phyloP scores from a whole-genome alignment of 2,113 vertebrate genomes.

The Peucedramus taeniatus region DNA sequence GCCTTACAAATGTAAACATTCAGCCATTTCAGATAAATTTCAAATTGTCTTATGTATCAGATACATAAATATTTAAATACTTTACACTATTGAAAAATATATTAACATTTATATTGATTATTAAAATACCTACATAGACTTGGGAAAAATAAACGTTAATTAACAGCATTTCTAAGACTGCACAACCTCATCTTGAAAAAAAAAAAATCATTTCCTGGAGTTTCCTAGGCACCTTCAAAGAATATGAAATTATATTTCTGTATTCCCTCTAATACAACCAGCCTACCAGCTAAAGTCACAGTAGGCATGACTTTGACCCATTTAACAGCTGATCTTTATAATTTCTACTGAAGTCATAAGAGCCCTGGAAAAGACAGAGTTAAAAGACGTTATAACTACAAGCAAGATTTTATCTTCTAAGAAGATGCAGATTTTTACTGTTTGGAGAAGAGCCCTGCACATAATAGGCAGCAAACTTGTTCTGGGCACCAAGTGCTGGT shows the following conservation, averaged over 20 bases:
- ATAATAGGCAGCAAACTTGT: not conserved
- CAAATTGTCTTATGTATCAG: not conserved
- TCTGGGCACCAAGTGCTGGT: not conserved
- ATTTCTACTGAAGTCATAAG: not conserved
- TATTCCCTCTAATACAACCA: not conserved
- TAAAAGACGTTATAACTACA: not conserved
- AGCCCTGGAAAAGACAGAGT: not conserved
- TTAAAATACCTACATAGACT: not conserved
- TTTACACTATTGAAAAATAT: not conserved
- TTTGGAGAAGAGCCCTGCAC: not conserved
- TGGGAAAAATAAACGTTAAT: not conserved
- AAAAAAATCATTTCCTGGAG: not conserved
- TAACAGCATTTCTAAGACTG: not conserved
- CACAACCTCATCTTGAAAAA: not conserved
- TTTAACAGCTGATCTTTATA: not conserved
- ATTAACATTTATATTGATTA: not conserved
- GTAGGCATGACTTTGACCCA: not conserved
- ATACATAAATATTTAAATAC: not conserved
- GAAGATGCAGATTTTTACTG: not conserved
- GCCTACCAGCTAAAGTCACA: not conserved
- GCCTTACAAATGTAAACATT: not conserved
- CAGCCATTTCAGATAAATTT: not conserved
- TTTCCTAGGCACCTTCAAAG: not conserved
- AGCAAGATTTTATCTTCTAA: not conserved
- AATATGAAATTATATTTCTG: not conserved